These are phyloP conservation scores for Hirtodrosophila confusa DNA, from an alignment of 2,888 invertebrate genomes.

Conservation along the genomic window DNA sequence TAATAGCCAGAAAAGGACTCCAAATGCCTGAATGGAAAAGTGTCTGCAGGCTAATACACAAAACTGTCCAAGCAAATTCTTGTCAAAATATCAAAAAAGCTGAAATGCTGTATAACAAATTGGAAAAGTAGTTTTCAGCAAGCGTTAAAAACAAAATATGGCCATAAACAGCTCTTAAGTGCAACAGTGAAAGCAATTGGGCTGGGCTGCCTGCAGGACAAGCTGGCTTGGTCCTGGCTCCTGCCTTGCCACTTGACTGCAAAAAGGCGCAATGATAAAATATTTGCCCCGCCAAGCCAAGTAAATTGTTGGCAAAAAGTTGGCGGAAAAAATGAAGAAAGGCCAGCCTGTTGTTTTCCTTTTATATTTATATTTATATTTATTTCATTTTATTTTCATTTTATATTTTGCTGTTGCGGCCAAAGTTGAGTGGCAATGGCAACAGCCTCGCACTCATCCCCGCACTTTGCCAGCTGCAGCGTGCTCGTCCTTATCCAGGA, in stretches of 20 bases:
- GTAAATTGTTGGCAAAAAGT: slow-evolving; percentile 71
- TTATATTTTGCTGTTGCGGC: slow-evolving; percentile 60
- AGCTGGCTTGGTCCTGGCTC: slow-evolving; percentile 9
- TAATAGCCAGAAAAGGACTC: slow-evolving; percentile 7
- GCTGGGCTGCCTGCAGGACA: slow-evolving; percentile 6
- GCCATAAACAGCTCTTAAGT: slow-evolving; percentile 65
- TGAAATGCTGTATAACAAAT: slow-evolving; percentile 25
- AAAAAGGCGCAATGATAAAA: slow-evolving; percentile 76
- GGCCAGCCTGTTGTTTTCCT: slow-evolving; percentile 35
- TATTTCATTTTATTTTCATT: slow-evolving; percentile 30
- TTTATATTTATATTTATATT: slow-evolving; percentile 1
- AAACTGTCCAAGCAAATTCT: slow-evolving; percentile 40
- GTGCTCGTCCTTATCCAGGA: slow-evolving; percentile 1
- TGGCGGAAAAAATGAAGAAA: slow-evolving; percentile 52
- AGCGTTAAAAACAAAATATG: slow-evolving; percentile 38
- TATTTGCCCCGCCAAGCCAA: slow-evolving; percentile 64
- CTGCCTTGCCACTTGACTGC: slow-evolving; percentile 63
- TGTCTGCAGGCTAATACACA: slow-evolving; percentile 21
- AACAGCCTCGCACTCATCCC: slow-evolving; percentile 30
- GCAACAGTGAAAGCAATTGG: slow-evolving; percentile 37
- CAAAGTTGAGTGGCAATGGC: slow-evolving; percentile 64
- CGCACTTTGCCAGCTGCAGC: slow-evolving; percentile 7
- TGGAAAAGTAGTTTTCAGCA: slow-evolving; percentile 42
- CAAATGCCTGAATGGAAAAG: slow-evolving; percentile 7
- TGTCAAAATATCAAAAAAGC: slow-evolving; percentile 25